Evolutionary conservation across 1,140 invertebrate species (phyloP).

Genomic region (Marisa cornuarietis): DNA sequence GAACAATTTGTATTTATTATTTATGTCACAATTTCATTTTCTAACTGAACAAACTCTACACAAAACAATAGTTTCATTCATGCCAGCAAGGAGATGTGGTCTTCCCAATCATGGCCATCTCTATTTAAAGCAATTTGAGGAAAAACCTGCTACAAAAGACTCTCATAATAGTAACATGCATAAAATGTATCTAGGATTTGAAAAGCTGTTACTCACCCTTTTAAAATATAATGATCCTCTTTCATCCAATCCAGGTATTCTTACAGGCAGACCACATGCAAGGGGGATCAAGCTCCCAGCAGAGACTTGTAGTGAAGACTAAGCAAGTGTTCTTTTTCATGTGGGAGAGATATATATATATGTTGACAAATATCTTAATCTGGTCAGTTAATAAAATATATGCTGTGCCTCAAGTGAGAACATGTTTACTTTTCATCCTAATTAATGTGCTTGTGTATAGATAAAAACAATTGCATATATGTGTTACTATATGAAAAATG

Average conservation of each 20-base stretch:
- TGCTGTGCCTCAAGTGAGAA: background rate
- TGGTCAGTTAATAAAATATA: background rate
- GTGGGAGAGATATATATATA: background rate
- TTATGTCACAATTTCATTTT: too few species aligned
- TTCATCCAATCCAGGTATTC: constrained; percentile 73
- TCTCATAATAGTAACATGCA: too few species aligned
- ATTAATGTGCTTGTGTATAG: background rate
- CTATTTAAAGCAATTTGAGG: too few species aligned
- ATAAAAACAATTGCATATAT: background rate
- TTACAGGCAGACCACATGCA: constrained; percentile 73
- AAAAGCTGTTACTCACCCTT: too few species aligned
- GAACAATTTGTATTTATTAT: too few species aligned
- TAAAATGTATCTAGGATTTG: too few species aligned
- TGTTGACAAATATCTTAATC: background rate
- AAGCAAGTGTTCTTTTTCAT: constrained; percentile 37
- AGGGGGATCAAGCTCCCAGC: constrained; percentile 53
- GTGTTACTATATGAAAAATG: background rate
- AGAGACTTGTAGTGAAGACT: constrained; percentile 54
- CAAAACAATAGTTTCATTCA: too few species aligned
- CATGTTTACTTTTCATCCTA: background rate
- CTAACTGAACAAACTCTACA: too few species aligned
- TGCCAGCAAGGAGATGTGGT: too few species aligned
- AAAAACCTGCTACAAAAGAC: too few species aligned
- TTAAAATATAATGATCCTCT: background rate
- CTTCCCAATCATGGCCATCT: too few species aligned